These are phyloP conservation scores for Solen grandis DNA, from an alignment of 1,140 invertebrate species.

Conservation along the genomic window DNA sequence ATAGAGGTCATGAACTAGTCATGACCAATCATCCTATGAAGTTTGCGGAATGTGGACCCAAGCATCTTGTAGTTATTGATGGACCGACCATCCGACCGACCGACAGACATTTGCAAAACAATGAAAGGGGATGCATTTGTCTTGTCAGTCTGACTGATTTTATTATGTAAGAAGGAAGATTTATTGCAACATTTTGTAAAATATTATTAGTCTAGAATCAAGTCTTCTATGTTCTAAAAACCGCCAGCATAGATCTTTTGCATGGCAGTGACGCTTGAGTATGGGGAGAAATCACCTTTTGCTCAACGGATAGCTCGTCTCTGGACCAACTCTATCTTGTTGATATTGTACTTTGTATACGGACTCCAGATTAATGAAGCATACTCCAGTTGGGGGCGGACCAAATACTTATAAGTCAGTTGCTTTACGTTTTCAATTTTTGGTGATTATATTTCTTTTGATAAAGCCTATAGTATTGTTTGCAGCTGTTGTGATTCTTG, in stretches of 20 bases:
- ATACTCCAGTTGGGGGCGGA: too few relatives aligned
- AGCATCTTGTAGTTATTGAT: too few relatives aligned
- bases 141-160: too few relatives aligned
- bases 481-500: slow-evolving; percentile 25
- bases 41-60: too few relatives aligned
- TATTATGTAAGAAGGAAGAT: not conserved
- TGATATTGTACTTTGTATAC: not conserved
- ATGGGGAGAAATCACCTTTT: slow-evolving; percentile 11
- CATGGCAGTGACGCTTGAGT: slow-evolving; percentile 17
- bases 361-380: slow-evolving; percentile 14
- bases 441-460: slow-evolving; percentile 6
- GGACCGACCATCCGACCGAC: too few relatives aligned
- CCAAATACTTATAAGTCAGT: slow-evolving; percentile 1
- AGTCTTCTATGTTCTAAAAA: not conserved
- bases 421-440: slow-evolving; percentile 25
- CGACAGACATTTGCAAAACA: too few relatives aligned
- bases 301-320: slow-evolving; percentile 6
- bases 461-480: slow-evolving; percentile 15
- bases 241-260: slow-evolving; percentile 10
- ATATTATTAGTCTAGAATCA: not conserved
- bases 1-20: too few relatives aligned
- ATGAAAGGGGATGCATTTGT: not conserved
- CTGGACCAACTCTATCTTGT: slow-evolving; percentile 11
- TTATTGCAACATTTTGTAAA: slow-evolving; percentile 3
- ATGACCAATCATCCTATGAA: too few relatives aligned